These are phyloP conservation scores for Diarsia brunnea DNA, from an alignment of 2,888 invertebrate genomes.

Conservation along the genomic window DNA sequence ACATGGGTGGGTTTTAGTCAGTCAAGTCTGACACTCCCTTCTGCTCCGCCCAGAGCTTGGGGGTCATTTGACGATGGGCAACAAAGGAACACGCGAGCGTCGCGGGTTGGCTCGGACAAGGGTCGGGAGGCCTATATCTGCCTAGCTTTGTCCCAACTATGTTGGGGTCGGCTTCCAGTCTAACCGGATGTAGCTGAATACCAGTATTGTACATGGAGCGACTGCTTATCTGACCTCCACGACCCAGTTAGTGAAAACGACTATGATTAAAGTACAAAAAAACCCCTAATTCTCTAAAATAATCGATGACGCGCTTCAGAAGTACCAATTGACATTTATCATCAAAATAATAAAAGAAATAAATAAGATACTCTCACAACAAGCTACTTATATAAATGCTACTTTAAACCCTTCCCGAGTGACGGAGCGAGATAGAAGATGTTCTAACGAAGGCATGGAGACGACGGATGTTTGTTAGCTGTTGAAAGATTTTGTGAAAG, in stretches of 20 bases:
- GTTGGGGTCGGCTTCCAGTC: background rate
- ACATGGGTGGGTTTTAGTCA: too few species aligned
- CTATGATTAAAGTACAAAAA: background rate
- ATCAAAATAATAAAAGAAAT: slow-evolving; percentile 59
- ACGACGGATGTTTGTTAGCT: slow-evolving; percentile 37
- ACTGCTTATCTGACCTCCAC: background rate
- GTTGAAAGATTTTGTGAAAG: slow-evolving; percentile 30
- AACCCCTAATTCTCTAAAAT: slow-evolving; percentile 1
- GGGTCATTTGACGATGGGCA: too few species aligned
- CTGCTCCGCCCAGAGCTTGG: too few species aligned
- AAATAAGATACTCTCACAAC: slow-evolving; percentile 49
- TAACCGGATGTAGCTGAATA: background rate
- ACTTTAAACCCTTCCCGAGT: slow-evolving; percentile 78
- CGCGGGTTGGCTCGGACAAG: too few species aligned
- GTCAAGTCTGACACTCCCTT: too few species aligned
- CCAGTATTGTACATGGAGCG: background rate
- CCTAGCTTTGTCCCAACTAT: too few species aligned
- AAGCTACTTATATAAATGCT: slow-evolving; percentile 76
- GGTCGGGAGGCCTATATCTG: too few species aligned
- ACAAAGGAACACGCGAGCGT: too few species aligned
- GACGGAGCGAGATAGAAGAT: slow-evolving; percentile 77
- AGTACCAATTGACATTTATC: slow-evolving; percentile 48
- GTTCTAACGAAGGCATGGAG: slow-evolving; percentile 73
- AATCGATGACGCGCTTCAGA: slow-evolving; percentile 31
- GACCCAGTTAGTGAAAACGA: background rate